Percentiles rank a stretch among this genome's conserved stretches.
Evolutionary conservation across 2,797 vertebrate genomes (phyloP).

Genomic region (Orestias chungarensis): DNA sequence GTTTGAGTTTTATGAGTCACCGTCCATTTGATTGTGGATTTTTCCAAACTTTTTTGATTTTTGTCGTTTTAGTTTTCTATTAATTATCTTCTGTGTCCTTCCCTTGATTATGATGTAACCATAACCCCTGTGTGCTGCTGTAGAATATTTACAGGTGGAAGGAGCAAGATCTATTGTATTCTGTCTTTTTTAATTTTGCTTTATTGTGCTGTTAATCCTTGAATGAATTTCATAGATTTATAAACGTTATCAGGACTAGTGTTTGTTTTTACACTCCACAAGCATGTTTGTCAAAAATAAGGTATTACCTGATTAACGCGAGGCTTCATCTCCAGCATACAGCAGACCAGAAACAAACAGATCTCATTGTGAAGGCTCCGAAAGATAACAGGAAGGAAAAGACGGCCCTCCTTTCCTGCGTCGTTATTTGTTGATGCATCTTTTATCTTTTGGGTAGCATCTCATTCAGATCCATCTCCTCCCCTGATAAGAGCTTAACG

Average conservation of each 20-base stretch:
- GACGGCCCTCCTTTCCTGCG: slow-evolving; percentile 64
- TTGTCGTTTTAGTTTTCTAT: too few relatives aligned
- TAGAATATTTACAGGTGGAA: neutral
- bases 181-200: neutral
- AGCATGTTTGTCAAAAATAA: slow-evolving; percentile 26
- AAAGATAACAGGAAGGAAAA: slow-evolving; percentile 77
- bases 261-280: neutral
- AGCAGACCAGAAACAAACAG: neutral
- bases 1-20: too few relatives aligned
- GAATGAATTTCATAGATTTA: slow-evolving; percentile 10
- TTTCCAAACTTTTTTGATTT: too few relatives aligned
- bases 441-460: slow-evolving; percentile 79
- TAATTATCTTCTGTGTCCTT: too few relatives aligned
- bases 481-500: slow-evolving; percentile 65
- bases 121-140: neutral
- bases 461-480: slow-evolving; percentile 55
- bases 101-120: too few relatives aligned
- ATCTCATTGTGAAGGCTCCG: slow-evolving; percentile 25
- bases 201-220: neutral
- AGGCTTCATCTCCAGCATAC: slow-evolving; percentile 23
- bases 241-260: slow-evolving; percentile 17
- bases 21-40: too few relatives aligned
- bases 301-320: slow-evolving; percentile 22
- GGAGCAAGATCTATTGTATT: neutral
- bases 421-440: slow-evolving; percentile 71